A percentile compares a stretch with the other conserved stretches of the same genome.
phyloP scores from a whole-genome alignment of 2,113 vertebrate genomes.

The Myrmecophaga tridactyla region DNA sequence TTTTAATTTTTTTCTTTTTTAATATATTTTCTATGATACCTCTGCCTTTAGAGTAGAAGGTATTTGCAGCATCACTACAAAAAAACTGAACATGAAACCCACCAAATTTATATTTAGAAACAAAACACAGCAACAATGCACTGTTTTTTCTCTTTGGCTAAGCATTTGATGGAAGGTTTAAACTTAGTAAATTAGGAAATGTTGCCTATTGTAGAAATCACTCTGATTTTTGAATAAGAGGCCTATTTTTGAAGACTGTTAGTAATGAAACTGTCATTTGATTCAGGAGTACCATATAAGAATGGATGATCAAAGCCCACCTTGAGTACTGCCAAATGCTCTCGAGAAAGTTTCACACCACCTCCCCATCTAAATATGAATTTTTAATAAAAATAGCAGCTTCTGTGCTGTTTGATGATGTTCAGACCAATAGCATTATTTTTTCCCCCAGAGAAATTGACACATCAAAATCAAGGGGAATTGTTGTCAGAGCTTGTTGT shows the following conservation, averaged over 20 bases:
- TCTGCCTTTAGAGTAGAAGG: not conserved
- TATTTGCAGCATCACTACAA: fast-evolving
- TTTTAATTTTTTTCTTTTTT: no score
- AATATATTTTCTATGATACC: not conserved
- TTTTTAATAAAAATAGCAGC: not conserved
- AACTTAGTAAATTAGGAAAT: not conserved
- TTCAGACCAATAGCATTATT: fast-evolving
- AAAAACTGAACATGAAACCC: fast-evolving
- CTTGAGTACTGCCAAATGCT: not conserved
- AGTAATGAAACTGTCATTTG: not conserved
- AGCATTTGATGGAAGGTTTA: not conserved
- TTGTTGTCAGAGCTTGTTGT: not conserved
- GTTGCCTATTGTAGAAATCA: not conserved
- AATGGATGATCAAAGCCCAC: fast-evolving
- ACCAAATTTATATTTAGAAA: not conserved
- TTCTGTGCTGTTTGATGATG: not conserved
- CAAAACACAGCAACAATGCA: fast-evolving
- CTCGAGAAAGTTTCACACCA: fast-evolving
- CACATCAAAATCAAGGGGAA: not conserved
- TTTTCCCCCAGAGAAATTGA: not conserved
- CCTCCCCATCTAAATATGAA: not conserved
- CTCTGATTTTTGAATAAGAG: not conserved
- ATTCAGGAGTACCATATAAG: not conserved
- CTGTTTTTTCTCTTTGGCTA: not conserved
- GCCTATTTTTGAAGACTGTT: not conserved